phyloP scores from a whole-genome alignment of 1,140 invertebrate genomes.

The Agrypnia vestita region DNA sequence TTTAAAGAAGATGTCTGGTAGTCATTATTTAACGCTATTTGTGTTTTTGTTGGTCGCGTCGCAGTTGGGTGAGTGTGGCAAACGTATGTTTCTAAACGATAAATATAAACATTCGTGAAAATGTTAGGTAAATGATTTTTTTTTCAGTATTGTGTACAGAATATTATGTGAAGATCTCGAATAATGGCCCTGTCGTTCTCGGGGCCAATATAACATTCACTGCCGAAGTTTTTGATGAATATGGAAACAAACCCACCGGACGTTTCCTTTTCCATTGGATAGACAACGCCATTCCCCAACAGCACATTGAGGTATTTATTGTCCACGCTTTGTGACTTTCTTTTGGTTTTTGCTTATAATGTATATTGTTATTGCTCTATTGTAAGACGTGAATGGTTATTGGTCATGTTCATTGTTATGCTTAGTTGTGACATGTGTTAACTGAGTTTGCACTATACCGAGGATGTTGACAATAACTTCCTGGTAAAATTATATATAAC shows the following conservation, averaged over 20 bases:
- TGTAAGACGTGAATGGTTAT: too few species aligned
- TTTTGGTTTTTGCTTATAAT: not conserved
- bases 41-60: slow-evolving; percentile 26
- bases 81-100: slow-evolving; percentile 22
- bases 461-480: too few species aligned
- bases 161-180: slow-evolving; percentile 63
- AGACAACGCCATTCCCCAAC: slow-evolving; percentile 74
- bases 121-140: slow-evolving; percentile 23
- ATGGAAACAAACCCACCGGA: slow-evolving; percentile 65
- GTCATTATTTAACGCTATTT: slow-evolving; percentile 57
- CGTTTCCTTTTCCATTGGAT: slow-evolving; percentile 71
- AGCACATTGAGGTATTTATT: slow-evolving; percentile 73
- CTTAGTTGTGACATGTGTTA: too few species aligned
- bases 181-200: slow-evolving; percentile 77
- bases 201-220: slow-evolving; percentile 79
- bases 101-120: not conserved
- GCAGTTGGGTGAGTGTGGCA: slow-evolving; percentile 23
- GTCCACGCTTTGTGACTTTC: slow-evolving; percentile 24
- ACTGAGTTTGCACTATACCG: too few species aligned
- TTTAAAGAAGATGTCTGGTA: slow-evolving; percentile 52
- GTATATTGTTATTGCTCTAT: too few species aligned
- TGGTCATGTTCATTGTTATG: too few species aligned
- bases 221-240: slow-evolving; percentile 72
- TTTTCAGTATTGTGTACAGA: slow-evolving; percentile 41
- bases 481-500: too few species aligned